Percentiles rank a stretch among this genome's conserved stretches.
Evolutionary conservation across 35 echinoderm and acorn worm genomes (phyloP).

Genomic region (Lytechinus variegatus): DNA sequence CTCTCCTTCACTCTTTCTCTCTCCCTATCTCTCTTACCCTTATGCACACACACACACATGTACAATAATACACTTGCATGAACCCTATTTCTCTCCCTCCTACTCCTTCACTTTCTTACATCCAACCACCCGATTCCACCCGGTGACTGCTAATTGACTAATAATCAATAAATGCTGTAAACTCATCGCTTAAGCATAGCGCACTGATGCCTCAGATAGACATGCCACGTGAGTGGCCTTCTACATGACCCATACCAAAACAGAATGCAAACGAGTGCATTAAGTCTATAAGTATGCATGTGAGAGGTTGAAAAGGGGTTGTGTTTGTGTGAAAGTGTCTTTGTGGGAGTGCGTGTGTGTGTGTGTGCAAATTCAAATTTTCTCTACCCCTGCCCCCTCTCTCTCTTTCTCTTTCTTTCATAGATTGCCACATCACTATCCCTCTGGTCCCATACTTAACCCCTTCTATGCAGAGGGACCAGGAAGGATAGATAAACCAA

Average conservation of each 20-base stretch:
- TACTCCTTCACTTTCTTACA: not conserved
- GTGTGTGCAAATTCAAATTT: too few species aligned
- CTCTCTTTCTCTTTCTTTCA: too few species aligned
- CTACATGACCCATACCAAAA: not conserved
- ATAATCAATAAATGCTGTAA: not conserved
- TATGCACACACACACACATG: too few species aligned
- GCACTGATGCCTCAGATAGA: not conserved
- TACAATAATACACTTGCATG: not conserved
- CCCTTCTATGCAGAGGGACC: too few species aligned
- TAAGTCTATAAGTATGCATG: not conserved
- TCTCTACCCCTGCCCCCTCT: too few species aligned
- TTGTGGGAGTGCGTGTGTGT: not conserved
- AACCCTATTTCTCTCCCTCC: not conserved
- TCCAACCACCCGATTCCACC: not conserved
- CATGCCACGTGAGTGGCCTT: not conserved
- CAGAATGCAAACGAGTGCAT: not conserved
- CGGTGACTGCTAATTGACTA: conserved; percentile 9
- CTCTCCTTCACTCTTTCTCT: not conserved
- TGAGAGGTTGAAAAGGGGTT: not conserved
- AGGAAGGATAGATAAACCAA: too few species aligned
- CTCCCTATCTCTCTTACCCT: not conserved
- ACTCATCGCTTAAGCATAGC: not conserved
- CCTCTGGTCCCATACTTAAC: too few species aligned
- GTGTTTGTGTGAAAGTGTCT: not conserved
- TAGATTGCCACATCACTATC: too few species aligned